These are phyloP conservation scores for Telmatochromis sp. DNA, from an alignment of 2,113 vertebrate genomes.

Conservation along the genomic window DNA sequence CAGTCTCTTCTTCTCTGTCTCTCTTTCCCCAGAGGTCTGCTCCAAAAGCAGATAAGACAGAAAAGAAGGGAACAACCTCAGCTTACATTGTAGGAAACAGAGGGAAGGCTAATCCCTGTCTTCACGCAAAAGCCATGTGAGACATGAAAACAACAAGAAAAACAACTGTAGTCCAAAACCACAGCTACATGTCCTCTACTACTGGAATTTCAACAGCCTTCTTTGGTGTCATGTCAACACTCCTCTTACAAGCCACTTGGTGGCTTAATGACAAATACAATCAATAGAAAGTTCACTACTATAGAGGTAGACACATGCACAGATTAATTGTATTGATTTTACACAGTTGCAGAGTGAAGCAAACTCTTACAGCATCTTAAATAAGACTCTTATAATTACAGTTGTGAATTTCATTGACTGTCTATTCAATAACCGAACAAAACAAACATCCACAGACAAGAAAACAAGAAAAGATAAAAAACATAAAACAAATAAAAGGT, in stretches of 20 bases:
- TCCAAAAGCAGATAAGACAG: conserved; percentile 20
- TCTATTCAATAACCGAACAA: background rate
- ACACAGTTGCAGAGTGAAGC: background rate
- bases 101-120: background rate
- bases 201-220: background rate
- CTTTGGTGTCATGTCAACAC: background rate
- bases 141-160: background rate
- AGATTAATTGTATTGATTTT: background rate
- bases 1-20: background rate
- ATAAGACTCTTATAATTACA: background rate
- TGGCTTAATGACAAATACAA: background rate
- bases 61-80: background rate
- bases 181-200: background rate
- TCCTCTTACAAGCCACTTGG: background rate
- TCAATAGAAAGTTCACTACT: background rate
- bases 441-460: background rate
- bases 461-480: background rate
- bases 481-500: background rate
- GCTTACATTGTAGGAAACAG: background rate
- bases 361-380: background rate
- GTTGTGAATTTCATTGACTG: background rate
- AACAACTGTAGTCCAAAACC: background rate
- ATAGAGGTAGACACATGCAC: background rate
- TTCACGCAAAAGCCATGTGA: background rate
- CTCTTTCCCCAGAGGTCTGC: conserved; percentile 8